Evolutionary conservation across 2,888 invertebrate genomes (phyloP).

Genomic region (Eilema griseolum): DNA sequence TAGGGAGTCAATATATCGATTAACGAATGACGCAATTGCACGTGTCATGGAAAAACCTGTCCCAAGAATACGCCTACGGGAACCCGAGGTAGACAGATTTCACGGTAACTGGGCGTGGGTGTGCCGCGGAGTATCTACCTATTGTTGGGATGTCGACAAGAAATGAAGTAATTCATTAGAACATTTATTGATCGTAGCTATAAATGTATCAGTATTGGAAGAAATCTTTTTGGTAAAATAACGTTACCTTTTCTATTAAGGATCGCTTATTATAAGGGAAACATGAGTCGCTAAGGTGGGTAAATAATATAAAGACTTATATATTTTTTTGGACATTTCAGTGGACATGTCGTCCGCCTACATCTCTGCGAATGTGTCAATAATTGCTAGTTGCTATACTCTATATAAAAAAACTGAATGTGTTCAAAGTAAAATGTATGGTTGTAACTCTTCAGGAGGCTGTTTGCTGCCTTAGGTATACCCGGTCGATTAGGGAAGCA

Average conservation of each 20-base stretch:
- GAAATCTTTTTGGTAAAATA: neutral
- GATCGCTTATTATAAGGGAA: no score
- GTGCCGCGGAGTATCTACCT: neutral
- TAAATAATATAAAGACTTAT: no score
- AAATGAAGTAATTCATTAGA: neutral
- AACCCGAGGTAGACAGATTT: neutral
- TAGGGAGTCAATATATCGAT: conserved; percentile 3
- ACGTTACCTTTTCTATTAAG: neutral
- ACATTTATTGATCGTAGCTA: neutral
- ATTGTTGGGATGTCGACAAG: neutral
- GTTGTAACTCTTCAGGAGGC: no score
- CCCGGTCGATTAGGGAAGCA: no score
- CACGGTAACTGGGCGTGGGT: neutral
- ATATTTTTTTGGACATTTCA: no score
- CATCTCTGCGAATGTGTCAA: no score
- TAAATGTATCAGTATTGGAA: neutral
- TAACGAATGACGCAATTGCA: conserved; percentile 5
- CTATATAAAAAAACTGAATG: no score
- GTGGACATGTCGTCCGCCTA: no score
- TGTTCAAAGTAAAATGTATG: no score
- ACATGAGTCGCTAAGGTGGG: no score
- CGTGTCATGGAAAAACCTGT: conserved; percentile 3
- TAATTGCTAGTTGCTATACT: no score
- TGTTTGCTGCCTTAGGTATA: no score
- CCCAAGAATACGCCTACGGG: conserved; percentile 12